These are phyloP conservation scores for Thysanoteuthis rhombus DNA, from an alignment of 2,888 invertebrate species.

Conservation along the genomic window DNA sequence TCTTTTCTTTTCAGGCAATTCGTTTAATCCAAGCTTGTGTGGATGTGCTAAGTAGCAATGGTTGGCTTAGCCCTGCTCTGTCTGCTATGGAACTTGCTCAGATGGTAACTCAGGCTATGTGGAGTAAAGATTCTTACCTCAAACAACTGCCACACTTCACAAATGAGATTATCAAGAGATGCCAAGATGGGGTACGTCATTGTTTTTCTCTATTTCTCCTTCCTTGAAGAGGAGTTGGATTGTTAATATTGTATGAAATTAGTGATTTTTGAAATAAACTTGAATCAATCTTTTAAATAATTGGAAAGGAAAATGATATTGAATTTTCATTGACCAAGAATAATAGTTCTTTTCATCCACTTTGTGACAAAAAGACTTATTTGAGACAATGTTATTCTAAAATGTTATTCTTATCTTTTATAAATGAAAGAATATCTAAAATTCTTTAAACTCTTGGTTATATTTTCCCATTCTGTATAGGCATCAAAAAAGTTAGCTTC, in stretches of 20 bases:
- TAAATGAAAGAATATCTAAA: too few relatives aligned
- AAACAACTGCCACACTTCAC: constrained; percentile 97
- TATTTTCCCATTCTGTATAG: too few relatives aligned
- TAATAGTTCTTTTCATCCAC: too few relatives aligned
- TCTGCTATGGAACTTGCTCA: constrained; percentile 99
- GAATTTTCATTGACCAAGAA: too few relatives aligned
- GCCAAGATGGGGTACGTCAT: constrained; percentile 81
- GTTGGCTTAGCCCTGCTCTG: constrained; percentile 97
- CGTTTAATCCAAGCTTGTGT: constrained; percentile 80
- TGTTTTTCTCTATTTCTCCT: neutral
- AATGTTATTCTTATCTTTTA: too few relatives aligned
- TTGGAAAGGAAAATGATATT: too few relatives aligned
- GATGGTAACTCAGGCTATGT: constrained; percentile 99
- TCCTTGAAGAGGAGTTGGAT: neutral
- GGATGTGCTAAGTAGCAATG: constrained; percentile 90
- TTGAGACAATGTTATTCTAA: too few relatives aligned
- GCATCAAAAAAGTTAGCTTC: too few relatives aligned
- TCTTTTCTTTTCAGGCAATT: constrained; percentile 50
- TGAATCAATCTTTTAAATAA: too few relatives aligned
- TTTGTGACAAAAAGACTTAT: too few relatives aligned
- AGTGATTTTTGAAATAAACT: neutral
- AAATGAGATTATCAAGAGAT: constrained; percentile 86
- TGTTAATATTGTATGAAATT: neutral
- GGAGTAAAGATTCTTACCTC: constrained; percentile 97
- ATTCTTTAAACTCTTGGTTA: too few relatives aligned